Conservation (phyloP, 2,888 invertebrate genomes). For the Thereva unica region DNA sequence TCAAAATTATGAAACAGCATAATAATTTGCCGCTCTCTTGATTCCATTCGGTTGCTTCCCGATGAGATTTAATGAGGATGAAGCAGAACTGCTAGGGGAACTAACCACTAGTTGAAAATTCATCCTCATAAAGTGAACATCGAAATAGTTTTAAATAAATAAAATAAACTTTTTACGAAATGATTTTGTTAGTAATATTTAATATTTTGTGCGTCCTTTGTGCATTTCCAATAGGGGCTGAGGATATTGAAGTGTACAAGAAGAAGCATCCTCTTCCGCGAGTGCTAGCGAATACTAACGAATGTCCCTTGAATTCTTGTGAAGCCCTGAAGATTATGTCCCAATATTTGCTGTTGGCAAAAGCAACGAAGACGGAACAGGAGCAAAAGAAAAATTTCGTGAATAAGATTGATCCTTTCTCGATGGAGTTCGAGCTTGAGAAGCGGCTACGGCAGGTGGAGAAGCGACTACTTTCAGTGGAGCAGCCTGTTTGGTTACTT, state of each 20-base stretch:
- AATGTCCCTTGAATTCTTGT: constrained; percentile 60
- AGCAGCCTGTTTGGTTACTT: constrained; percentile 69
- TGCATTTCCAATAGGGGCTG: background rate
- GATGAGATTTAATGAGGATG: too few relatives aligned
- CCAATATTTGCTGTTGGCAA: constrained; percentile 50
- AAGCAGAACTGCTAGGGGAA: too few relatives aligned
- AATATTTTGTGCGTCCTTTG: too few relatives aligned
- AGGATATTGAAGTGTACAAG: constrained; percentile 46
- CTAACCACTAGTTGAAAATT: too few relatives aligned
- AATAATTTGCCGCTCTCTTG: too few relatives aligned
- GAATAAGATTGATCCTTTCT: constrained; percentile 43
- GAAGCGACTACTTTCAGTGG: constrained; percentile 65
- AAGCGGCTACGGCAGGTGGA: constrained; percentile 61
- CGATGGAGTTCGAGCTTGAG: constrained; percentile 47
- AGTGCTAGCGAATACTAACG: constrained; percentile 45
- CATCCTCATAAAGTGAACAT: too few relatives aligned
- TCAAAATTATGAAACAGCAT: too few relatives aligned
- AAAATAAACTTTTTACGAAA: too few relatives aligned
- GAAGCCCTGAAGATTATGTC: constrained; percentile 57
- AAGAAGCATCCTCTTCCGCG: constrained; percentile 49
- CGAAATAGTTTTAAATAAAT: too few relatives aligned
- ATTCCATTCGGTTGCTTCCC: too few relatives aligned
- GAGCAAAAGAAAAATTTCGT: constrained; percentile 19
- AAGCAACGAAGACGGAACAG: constrained; percentile 42
- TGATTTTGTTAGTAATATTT: too few relatives aligned